These are phyloP conservation scores for Lydus trimaculatus DNA, from an alignment of 2,888 invertebrate genomes.

Conservation along the genomic window DNA sequence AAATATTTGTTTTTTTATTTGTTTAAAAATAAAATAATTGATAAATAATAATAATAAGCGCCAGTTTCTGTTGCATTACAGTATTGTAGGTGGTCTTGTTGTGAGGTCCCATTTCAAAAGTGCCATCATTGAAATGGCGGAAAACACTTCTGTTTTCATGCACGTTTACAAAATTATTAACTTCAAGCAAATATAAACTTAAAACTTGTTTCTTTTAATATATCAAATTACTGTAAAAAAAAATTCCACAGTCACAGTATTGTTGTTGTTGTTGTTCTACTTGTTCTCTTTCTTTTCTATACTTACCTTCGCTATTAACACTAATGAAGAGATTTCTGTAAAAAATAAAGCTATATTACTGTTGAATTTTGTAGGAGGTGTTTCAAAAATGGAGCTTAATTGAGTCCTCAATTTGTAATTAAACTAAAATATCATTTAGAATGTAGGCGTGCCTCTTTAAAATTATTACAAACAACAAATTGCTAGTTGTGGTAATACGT, in stretches of 20 bases:
- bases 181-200: neutral
- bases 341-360: neutral
- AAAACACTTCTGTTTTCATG: constrained; percentile 30
- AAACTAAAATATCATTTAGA: constrained; percentile 27
- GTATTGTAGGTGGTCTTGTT: constrained; percentile 41
- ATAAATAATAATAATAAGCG: neutral
- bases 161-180: constrained; percentile 5
- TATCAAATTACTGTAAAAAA: constrained; percentile 6
- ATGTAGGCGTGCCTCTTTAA: constrained; percentile 18
- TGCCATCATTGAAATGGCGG: constrained; percentile 36
- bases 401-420: constrained; percentile 28
- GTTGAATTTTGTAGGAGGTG: constrained; percentile 23
- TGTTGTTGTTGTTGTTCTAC: neutral
- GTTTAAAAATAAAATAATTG: neutral
- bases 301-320: neutral
- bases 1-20: neutral
- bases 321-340: neutral
- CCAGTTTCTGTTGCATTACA: constrained; percentile 3
- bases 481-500: constrained; percentile 27
- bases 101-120: constrained; percentile 37
- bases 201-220: constrained; percentile 6
- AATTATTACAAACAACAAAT: constrained; percentile 28
- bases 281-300: neutral
- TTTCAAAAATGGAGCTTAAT: constrained; percentile 18
- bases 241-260: neutral